Base-by-base conservation (phyloP, 2,888 invertebrate genomes). In the Spisula subtruncata region DNA sequence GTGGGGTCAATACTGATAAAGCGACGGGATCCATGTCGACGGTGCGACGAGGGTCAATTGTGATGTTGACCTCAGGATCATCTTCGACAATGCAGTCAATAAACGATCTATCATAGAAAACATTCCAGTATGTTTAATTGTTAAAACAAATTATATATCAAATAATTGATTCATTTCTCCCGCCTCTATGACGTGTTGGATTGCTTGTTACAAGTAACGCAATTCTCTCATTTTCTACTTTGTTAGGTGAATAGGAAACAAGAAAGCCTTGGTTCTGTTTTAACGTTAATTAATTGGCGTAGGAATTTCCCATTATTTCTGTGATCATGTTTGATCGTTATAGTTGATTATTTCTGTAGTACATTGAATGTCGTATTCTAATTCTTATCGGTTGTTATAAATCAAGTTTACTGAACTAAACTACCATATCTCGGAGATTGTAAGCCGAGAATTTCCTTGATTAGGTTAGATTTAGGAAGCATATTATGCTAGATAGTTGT, bases 181-280 rank as follows among this genome's bases (percentile, higher is more conserved):
- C 35, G 14, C 12, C 14, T 75, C 75, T 32, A 32, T 75, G 75
- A 18, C 75, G 75, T 75, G 75, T 75, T 16, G 10, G 35, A 18
- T 75, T 16, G 14, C 75, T 75, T 75, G 75, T 75, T 75, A 75
- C 32, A 14, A 75, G 32, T 75, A 75, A 75, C 75, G 75, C 75
- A 35, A 75, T 75, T 35, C 35, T 32, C 75, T 75, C 75, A 75
- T 75, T 75, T 75, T 75, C 75, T 35, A 75, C 75, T 75, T 75
- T 75, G 14, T 25, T 75, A 32, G 29, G 16, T 18, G 35, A 35
- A 75, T 75, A 35, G 35, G 29, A 32, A 32, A 75, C 75, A 32
- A n/a, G 25, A 66, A 66, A 66, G 60, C 25, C 60, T n/a, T 25
- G 60, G 10, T 75, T 75, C 35, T 35, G 35, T 35, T 75, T 75